Base-by-base conservation (phyloP, 1,140 invertebrate genomes). In the honey bee (Apis mellifera) region DNA sequence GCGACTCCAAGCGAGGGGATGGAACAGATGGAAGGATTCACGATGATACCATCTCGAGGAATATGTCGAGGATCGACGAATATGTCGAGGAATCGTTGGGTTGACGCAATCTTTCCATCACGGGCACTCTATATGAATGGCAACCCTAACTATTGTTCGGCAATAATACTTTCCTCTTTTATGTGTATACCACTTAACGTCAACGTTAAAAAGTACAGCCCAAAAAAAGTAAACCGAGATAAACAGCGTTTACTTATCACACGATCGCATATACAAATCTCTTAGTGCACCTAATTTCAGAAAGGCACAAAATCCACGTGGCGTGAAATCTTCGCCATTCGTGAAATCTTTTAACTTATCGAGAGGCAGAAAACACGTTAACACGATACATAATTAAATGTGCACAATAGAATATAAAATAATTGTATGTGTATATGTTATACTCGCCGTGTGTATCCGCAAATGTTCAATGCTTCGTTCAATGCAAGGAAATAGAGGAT, bases 391-490 rank as follows among this genome's bases (percentile, higher is more conserved):
- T 88, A 69, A 42, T 89, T 85, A 77, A n/a, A 89, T 82, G 79
- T 89, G 87, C 86, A 89, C 87, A 86, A 86, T 86, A 88, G 84
- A n/a, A 62, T 78, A 77, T 83, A 75, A 66, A 76, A 57, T 86
- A 85, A 87, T 82, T 88, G 87, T 72, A 68, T 88, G 86, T 88
- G 86, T 88, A 88, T 83, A 85, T 84, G 86, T 87, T 87, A 87
- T 65, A 76, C 77, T 85, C 70, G 59, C 73, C 85, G 85, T 88
- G 78, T 83, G 76, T 87, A 88, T 85, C 83, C 72, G 86, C 83
- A 87, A 87, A 87, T 84, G 85, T 80, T 77, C 59, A 71, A 87
- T 74, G 70, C 52, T 66, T 82, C n/a, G n/a, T n/a, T n/a, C 57
- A 42, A 42, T 42, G 62, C 21, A 66, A 48, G n/a, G 19, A 1